Base-by-base conservation (phyloP, 2,888 invertebrate genomes). In the Aelia acuminata region DNA sequence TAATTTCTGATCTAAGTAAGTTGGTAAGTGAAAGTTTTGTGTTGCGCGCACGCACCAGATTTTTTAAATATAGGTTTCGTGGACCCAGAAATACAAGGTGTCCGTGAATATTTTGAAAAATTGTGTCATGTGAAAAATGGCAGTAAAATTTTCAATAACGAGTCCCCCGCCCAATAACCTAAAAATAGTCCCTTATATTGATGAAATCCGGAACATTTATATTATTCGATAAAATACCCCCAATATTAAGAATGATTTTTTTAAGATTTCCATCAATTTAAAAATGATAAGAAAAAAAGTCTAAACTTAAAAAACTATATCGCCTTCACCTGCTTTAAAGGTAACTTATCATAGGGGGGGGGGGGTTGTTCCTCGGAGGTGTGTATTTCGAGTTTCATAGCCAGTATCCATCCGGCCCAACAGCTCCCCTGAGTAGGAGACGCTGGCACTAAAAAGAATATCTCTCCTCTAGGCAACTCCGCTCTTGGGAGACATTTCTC, bases 401-500 rank as follows among this genome's bases (percentile, higher is more conserved):
- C 80, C n/a, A 43, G 43, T 80, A 80, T 80, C 80, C 43, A 43
- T 80, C 39, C 22, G n/a, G 11, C 4, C 8, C 22, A n/a, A 80
- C 80, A 43, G 80, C 80, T 43, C 80, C 80, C 39, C 22, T 3
- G 80, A 43, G 80, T 22, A 15, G 43, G 22, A 15, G 22, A 43
- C 22, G 75, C 22, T 11, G 80, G 80, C 80, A 20, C 80, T 80
- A 80, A 80, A 80, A 80, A 80, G 80, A 80, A 47, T 47, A 39
- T 47, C 80, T 47, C 39, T 4, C 22, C 20, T 10, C 18, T 7
- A 13, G 43, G n/a, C 43, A 80, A 80, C 80, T 11, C 80, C 22
- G n/a, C 80, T 43, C 43, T 43, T n/a, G 80, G 80, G 80, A 47
- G 80, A 80, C 80, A 80, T 80, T 43, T 15, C 80, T 80, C 43